Evolutionary conservation across 2,797 vertebrate species (phyloP).

Genomic region (Choloepus didactylus): DNA sequence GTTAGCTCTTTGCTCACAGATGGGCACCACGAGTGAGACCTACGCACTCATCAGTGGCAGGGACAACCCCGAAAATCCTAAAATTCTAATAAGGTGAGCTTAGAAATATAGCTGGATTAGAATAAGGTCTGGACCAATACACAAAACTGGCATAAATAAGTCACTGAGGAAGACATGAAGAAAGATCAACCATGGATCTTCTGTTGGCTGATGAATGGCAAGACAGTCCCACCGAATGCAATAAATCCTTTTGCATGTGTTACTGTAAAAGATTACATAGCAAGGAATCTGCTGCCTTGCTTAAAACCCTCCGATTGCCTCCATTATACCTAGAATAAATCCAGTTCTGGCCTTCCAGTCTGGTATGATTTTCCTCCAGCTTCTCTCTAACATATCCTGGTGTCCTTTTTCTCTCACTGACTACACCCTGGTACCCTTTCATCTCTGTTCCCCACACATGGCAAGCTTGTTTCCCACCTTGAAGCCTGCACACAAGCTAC

Average conservation of each 20-base stretch:
- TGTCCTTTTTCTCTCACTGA: neutral
- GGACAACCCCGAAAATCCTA: neutral
- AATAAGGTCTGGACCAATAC: neutral
- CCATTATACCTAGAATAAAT: neutral
- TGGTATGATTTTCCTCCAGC: neutral
- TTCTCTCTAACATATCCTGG: neutral
- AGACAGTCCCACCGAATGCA: neutral
- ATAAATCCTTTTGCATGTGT: neutral
- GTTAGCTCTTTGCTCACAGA: neutral
- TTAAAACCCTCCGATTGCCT: neutral
- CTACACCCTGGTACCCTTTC: neutral
- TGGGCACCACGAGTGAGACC: neutral
- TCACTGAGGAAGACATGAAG: neutral
- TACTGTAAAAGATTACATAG: neutral
- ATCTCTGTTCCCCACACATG: neutral
- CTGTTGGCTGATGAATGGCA: neutral
- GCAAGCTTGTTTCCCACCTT: neutral
- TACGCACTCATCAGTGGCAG: neutral
- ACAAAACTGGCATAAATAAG: neutral
- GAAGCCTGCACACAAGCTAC: rapidly evolving
- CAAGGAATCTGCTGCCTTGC: neutral
- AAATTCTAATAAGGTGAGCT: neutral
- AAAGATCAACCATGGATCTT: neutral
- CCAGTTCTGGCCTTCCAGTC: neutral
- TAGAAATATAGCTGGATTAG: neutral